Conservation (phyloP, 92 coral and sea anemone species). For the Palythoa caribaeorum region DNA sequence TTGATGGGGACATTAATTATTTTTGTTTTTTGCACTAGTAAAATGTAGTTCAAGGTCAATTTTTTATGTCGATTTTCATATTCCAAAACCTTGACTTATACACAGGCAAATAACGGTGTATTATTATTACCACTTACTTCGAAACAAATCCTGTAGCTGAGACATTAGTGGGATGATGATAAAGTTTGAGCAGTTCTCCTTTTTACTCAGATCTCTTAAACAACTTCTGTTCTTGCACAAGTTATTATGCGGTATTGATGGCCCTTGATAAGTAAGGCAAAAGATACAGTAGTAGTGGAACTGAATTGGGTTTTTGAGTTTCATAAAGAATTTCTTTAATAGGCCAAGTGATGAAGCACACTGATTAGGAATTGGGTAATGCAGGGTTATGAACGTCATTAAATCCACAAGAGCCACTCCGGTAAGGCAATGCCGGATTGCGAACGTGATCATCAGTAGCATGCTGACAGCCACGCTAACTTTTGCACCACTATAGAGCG, state of each 20-base stretch:
- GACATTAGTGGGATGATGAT: conserved; percentile 64
- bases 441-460: conserved; percentile 76
- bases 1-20: too few species aligned
- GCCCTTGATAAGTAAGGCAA: conserved; percentile 69
- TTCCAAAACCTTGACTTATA: too few species aligned
- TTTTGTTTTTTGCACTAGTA: too few species aligned
- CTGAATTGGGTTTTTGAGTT: conserved; percentile 62
- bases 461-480: conserved; percentile 76
- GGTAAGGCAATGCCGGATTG: conserved; percentile 73
- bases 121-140: too few species aligned
- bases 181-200: conserved; percentile 62
- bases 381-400: conserved; percentile 63
- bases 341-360: conserved; percentile 57
- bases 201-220: conserved; percentile 51
- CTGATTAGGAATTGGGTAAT: conserved; percentile 65
- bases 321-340: conserved; percentile 58
- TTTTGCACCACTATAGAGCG: conserved; percentile 74
- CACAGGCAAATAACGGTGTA: too few species aligned
- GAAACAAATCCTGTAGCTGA: conserved; percentile 55
- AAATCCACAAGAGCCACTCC: conserved; percentile 62
- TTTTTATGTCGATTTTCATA: too few species aligned
- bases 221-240: conserved; percentile 65
- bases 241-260: conserved; percentile 43
- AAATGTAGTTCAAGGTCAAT: too few species aligned
- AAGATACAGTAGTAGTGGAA: conserved; percentile 73